Base-by-base conservation (phyloP, 1,140 invertebrate species). In the Achatina immaculata region DNA sequence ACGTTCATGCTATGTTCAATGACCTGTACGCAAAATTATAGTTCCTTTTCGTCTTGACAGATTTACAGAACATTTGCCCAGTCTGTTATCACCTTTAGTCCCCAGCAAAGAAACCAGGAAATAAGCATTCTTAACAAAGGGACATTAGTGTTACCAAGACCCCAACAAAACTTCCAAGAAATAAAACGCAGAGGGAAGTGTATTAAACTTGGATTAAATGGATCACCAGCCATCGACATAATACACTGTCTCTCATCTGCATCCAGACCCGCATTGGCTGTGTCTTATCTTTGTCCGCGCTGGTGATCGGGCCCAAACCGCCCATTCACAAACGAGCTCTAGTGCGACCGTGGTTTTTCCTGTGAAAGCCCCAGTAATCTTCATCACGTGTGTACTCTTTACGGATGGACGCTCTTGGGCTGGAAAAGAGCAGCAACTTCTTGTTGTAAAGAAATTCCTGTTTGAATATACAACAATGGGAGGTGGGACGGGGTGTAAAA, bases 141-240 rank as follows among this genome's bases (percentile, higher is more conserved):
- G 19, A 34, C 28, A 34, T 62, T 62, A 9, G 7, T 62, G 28
- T 31, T 62, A 62, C 19, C n/a, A 19, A 28, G n/a, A 31, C 58
- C 31, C n/a, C 58, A 62, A 62, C 58, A 62, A 62, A 62, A 62
- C 58, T n/a, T 62, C 31, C n/a, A 62, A 34, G 58, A 28, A n/a
- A 31, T 62, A 16, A 62, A 62, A 34, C n/a, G n/a, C 58, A 62
- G 31, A 62, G 21, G n/a, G 58, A 31, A 62, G 58, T 62, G 58
- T 62, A 62, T 62, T 62, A 62, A 62, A 62, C 58, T 19, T 31
- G 58, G 58, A 62, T 62, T 62, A 62, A 62, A 62, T 28, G 58
- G 58, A 62, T 62, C 58, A 28, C 58, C 31, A 62, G 58, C 31
- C 28, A 31, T 31, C 58, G 31, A 62, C 58, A 62, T 28, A 62